These are phyloP conservation scores for Nothoprocta perdicaria DNA, from an alignment of 2,113 vertebrate species.

Conservation along the genomic window DNA sequence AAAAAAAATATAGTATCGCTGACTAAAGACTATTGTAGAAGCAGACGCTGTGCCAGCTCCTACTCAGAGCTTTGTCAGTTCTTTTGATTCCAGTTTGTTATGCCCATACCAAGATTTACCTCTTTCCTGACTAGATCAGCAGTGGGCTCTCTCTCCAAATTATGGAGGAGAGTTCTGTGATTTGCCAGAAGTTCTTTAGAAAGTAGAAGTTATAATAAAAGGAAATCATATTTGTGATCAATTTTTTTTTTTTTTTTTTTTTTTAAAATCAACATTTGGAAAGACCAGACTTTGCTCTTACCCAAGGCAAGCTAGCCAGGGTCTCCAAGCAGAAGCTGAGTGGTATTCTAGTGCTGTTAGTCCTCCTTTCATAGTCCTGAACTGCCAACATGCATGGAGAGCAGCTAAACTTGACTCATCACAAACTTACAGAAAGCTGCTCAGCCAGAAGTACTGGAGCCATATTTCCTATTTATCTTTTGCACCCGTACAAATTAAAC, in stretches of 20 bases:
- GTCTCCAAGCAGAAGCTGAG: neutral
- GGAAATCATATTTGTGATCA: neutral
- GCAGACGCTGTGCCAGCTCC: constrained; percentile 20
- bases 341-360: accelerated
- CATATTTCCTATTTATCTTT: neutral
- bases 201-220: neutral
- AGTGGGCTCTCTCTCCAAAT: neutral
- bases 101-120: neutral
- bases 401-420: neutral
- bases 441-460: neutral
- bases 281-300: neutral
- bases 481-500: neutral
- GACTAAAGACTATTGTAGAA: constrained; percentile 1
- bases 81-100: neutral
- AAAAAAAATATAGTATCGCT: neutral
- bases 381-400: accelerated
- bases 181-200: neutral
- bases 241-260: neutral
- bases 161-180: neutral
- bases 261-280: neutral
- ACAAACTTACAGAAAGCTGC: neutral
- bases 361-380: neutral
- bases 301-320: neutral
- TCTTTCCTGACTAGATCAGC: neutral
- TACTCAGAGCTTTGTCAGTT: neutral